A percentile compares a stretch with the other conserved stretches of the same genome.
These are phyloP conservation scores for Indicator indicator DNA, from an alignment of 2,113 vertebrate genomes.

Conservation along the genomic window DNA sequence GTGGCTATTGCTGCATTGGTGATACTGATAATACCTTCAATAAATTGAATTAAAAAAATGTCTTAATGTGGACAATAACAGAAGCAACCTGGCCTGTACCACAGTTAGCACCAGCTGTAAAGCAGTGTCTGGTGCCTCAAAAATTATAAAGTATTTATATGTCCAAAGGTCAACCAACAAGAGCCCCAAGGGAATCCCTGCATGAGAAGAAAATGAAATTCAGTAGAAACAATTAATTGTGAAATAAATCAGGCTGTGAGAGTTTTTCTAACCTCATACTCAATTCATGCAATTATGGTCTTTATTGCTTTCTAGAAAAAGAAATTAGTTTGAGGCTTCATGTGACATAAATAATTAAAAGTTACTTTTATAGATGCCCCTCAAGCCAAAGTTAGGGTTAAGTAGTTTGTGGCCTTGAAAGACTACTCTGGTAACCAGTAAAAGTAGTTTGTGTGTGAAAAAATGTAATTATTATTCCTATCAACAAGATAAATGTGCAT, in stretches of 20 bases:
- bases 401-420: background rate
- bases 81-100: background rate
- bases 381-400: background rate
- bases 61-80: background rate
- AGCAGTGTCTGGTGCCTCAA: background rate
- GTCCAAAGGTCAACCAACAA: background rate
- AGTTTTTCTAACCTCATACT: background rate
- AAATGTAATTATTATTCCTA: background rate
- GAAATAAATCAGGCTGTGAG: background rate
- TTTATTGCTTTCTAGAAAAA: conserved; percentile 15
- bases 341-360: conserved; percentile 5
- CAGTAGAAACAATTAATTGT: background rate
- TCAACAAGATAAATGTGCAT: background rate
- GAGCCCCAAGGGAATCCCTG: background rate
- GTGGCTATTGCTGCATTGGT: background rate
- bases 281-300: background rate
- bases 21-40: background rate
- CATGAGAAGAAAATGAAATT: background rate
- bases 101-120: background rate
- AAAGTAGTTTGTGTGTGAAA: background rate
- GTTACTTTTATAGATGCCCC: background rate
- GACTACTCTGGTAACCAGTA: background rate
- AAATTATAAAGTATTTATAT: background rate
- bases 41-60: background rate
- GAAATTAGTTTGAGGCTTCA: background rate